A percentile compares a stretch with the other conserved stretches of the same genome.
phyloP scores from a whole-genome alignment of 2,888 invertebrate genomes.

The Zootermopsis nevadensis region DNA sequence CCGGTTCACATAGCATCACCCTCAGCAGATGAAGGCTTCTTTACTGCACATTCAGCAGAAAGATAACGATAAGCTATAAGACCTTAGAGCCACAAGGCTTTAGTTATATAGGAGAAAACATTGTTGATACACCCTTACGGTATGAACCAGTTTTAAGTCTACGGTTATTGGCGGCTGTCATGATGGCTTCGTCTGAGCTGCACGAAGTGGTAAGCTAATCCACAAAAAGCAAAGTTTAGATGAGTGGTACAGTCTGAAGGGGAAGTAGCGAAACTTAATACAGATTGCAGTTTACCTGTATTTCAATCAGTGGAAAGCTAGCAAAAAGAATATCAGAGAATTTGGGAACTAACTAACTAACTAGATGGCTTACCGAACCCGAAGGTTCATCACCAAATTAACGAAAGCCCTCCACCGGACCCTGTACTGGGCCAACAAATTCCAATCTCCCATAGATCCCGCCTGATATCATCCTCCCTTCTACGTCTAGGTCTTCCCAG shows the following conservation, averaged over 20 bases:
- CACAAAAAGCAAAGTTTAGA: neutral
- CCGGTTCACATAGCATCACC: neutral
- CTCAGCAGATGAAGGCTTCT: neutral
- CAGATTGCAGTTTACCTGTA: no score
- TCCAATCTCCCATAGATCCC: no score
- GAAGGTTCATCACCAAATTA: no score
- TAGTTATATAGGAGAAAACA: neutral
- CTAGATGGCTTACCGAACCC: no score
- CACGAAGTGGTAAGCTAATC: neutral
- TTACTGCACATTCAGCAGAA: constrained; percentile 2
- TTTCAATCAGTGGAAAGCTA: no score
- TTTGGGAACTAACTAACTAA: no score
- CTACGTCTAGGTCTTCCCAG: no score
- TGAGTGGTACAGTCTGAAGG: neutral
- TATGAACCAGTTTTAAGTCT: neutral
- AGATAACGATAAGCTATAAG: constrained; percentile 13
- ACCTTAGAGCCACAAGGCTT: neutral
- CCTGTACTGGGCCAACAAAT: no score
- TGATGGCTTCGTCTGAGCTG: neutral
- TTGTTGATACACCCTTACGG: neutral
- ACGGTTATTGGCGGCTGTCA: neutral
- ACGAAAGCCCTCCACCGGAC: no score
- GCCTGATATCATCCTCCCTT: no score
- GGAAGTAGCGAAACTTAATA: no score
- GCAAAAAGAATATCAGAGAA: no score